phyloP scores from a whole-genome alignment of 2,113 vertebrate species.

The Hemiscyllium ocellatum region DNA sequence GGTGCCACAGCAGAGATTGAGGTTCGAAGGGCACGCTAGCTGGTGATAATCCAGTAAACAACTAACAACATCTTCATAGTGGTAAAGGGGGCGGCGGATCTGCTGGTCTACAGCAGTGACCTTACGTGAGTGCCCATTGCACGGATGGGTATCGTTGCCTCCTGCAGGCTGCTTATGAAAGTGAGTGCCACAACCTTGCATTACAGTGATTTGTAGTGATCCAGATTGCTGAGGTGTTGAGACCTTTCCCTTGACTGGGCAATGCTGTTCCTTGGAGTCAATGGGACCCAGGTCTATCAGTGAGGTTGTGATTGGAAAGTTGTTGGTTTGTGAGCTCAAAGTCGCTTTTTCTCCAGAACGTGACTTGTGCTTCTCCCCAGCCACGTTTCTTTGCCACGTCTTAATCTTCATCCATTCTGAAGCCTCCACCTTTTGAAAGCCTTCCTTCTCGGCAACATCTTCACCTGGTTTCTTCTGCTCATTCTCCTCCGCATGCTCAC shows the following conservation, averaged over 20 bases:
- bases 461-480: not conserved
- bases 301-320: not conserved
- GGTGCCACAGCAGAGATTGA: slow-evolving; percentile 52
- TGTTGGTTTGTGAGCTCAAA: no score
- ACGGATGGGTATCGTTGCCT: no score
- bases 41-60: slow-evolving; percentile 66
- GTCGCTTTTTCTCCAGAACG: not conserved
- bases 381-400: no score
- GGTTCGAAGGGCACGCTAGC: slow-evolving; percentile 38
- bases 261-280: not conserved
- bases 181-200: not conserved
- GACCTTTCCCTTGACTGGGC: not conserved
- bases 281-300: not conserved
- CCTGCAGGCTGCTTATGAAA: no score
- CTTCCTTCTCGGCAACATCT: not conserved
- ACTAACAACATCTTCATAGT: slow-evolving; percentile 66
- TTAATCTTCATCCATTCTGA: not conserved
- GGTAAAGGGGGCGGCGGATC: slow-evolving; percentile 49
- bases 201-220: slow-evolving; percentile 14
- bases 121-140: not conserved
- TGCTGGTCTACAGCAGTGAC: not conserved
- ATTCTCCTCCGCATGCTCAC: not conserved
- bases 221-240: not conserved
- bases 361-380: not conserved
- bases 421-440: not conserved